Evolutionary conservation across 1,140 invertebrate species (phyloP), one percentile per base, ranked within the genome.

Genomic region (Drosophila setifemur): DNA sequence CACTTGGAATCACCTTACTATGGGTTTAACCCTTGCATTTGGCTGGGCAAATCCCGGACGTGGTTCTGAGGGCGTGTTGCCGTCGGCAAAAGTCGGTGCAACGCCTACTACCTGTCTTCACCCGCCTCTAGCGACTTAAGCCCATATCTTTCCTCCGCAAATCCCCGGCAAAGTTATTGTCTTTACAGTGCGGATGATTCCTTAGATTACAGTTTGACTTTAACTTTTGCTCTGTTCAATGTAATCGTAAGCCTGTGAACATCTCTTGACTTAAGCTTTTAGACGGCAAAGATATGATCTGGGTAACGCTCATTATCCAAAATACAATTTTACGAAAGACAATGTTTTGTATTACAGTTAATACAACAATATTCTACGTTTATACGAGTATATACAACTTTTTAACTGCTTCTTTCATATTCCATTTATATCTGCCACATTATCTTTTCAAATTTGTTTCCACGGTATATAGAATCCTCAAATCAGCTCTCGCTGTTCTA

Each of bases 71-170:
- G 54, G 69, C 67, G 69, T 52, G 69, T 39, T 63, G 18, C 60
- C 68, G 67, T 31, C 54, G 55, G 55, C 42, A 63, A 68, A 71
- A 71, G 68, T 71, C 68, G 67, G 67, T 71, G 69, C 43, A 70
- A 72, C 69, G 69, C 69, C 67, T 50, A 68, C 67, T 67, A 45
- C 66, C 44, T 42, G 55, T 47, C 55, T 50, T 52, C 61, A n/a
- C 23, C 42, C 45, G 40, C 39, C 44, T 42, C 37, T 35, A 42
- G 40, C 39, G 6, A 7, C 63, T 45, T 47, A 69, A 72, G 47
- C 69, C 66, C 23, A 47, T 70, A 9, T 16, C 28, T 31, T 16
- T 29, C 12, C 40, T 16, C 7, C n/a, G 19, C 8, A 69, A 55
- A 48, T 48, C 43, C 63, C 14, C 37, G 18, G 18, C n/a, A 68